Evolutionary conservation across 2,888 invertebrate species (phyloP), one percentile per base, ranked within the genome.

Genomic region (Silvanus unidentatus): DNA sequence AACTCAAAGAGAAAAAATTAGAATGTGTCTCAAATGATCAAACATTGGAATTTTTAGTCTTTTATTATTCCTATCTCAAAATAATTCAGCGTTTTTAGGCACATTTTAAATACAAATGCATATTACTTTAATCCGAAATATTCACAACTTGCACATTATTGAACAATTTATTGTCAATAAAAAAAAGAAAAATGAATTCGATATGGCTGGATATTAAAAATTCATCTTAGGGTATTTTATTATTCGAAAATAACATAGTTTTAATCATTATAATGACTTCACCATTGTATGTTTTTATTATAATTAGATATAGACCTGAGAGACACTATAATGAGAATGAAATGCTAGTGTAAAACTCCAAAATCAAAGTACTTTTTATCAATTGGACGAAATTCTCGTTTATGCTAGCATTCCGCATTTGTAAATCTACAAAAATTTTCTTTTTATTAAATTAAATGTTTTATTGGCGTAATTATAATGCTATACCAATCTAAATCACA

Each of bases 401-500:
- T 22, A 22, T 22, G 22, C 22, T 22, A 22, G 22, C 22, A 22
- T 22, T 22, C 8, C 22, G 4, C 22, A 5, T 22, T 22, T 22
- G 4, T 5, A 22, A 22, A 22, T 22, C 22, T 5, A 22, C 8
- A 22, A 22, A 22, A 22, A 22, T 8, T 22, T 22, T 22, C 22
- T 5, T 42, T 37, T 22, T 16, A 41, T 30, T 41, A 30, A 14
- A 41, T n/a, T 14, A 16, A 29, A 40, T 32, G 41, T 43, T 42
- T 54, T 54, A 53, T 55, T 59, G 58, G 56, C 59, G 48, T 44
- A 44, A 55, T 59, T n/a, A 22, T 22, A 22, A 22, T 59, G 59
- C 57, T 54, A 52, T 49, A 42, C 50, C 54, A 59, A 58, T 59
- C 62, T 49, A 50, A 59, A 59, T 59, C 57, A 56, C 56, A 59